phyloP scores from a whole-genome alignment of 2,888 invertebrate genomes.

The Tanaodytes sp. region DNA sequence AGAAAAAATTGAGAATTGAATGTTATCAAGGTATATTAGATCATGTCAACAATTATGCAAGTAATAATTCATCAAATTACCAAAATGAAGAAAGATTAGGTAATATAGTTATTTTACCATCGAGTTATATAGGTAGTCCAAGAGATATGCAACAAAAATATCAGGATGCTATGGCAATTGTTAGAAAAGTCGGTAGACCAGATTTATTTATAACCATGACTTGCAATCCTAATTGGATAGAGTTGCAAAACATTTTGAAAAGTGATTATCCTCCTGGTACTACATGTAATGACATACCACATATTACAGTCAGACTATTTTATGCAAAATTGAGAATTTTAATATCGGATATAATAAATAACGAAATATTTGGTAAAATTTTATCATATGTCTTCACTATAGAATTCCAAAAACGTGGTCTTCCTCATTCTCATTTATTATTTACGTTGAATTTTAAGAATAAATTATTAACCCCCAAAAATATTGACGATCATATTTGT shows the following conservation, averaged over 20 bases:
- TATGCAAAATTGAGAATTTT: neutral
- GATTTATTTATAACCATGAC: no score
- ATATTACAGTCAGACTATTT: neutral
- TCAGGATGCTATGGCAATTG: conserved; percentile 16
- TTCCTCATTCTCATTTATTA: no score
- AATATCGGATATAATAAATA: neutral
- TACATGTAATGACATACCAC: no score
- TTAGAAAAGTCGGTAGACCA: conserved; percentile 12
- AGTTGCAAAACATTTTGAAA: neutral
- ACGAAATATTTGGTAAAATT: neutral
- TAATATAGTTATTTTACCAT: conserved; percentile 1
- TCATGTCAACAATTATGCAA: conserved; percentile 5
- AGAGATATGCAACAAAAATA: no score
- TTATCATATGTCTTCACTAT: neutral
- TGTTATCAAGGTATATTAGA: no score
- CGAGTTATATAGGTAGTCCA: no score
- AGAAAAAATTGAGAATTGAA: neutral
- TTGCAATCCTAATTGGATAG: neutral
- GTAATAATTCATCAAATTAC: no score
- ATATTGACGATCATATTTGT: no score
- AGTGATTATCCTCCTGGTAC: neutral
- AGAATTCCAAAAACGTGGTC: no score
- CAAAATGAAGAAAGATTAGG: conserved; percentile 1
- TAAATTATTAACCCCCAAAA: no score
- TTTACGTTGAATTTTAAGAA: no score